These are phyloP conservation scores for Bucorvus abyssinicus DNA, from an alignment of 2,797 vertebrate species.

Conservation along the genomic window DNA sequence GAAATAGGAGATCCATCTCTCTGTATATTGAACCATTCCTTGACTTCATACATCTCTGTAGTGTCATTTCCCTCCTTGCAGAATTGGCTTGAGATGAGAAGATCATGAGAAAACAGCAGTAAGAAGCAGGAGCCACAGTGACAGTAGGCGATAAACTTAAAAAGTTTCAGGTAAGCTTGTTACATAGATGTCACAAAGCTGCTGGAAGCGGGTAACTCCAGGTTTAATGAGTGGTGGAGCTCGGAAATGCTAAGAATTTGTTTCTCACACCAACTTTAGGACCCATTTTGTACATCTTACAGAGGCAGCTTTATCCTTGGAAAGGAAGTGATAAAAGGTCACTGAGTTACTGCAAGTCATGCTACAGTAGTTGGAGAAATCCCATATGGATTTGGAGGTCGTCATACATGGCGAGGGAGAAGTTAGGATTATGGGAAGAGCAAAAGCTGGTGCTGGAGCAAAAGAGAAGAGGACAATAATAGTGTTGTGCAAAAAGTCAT, in stretches of 20 bases:
- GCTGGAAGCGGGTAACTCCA: accelerated
- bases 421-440: background rate
- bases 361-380: background rate
- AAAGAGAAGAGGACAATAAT: background rate
- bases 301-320: background rate
- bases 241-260: background rate
- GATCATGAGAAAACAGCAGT: background rate
- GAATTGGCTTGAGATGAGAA: background rate
- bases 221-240: background rate
- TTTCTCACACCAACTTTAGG: background rate
- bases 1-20: background rate
- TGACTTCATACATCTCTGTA: background rate
- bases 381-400: accelerated
- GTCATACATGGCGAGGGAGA: background rate
- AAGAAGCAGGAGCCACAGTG: background rate
- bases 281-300: background rate
- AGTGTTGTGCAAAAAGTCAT: background rate
- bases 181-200: background rate
- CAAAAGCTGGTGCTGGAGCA: background rate
- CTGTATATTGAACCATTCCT: background rate
- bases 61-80: background rate
- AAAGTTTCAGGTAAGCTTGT: background rate
- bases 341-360: background rate
- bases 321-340: background rate
- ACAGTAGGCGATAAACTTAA: background rate